Evolutionary conservation across 2,888 invertebrate species (phyloP), one percentile per base, ranked within the genome.

Genomic region (Cantharis flavilabris): DNA sequence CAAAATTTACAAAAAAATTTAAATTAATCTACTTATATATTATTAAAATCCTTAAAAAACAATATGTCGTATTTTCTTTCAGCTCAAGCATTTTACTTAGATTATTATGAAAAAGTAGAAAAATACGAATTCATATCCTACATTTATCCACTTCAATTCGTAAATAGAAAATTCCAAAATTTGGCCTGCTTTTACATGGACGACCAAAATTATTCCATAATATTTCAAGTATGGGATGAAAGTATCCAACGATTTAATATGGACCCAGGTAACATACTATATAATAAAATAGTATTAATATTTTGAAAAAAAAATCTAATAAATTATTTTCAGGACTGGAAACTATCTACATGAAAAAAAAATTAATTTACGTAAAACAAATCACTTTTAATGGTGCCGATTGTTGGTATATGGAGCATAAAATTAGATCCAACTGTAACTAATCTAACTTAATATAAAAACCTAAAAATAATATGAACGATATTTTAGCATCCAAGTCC

Each of bases 31-130:
- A 18, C n/a, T n/a, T n/a, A n/a, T n/a, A n/a, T n/a, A 3, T 2
- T 18, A 18, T 18, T 18, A 18, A 3, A 18, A 18, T 18, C 3
- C 18, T 18, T 18, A 18, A 1, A 18, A 1, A 18, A 18, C 18
- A 18, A 18, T 18, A 18, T 18, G 18, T 18, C 18, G 3, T 18
- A 3, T 20, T 20, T 23, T 67, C 26, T 76, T 81, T 9, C 76
- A 88, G 87, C 80, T 73, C 86, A 85, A 82, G 86, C 87, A 7
- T 84, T 83, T 77, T 86, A 79, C 76, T 23, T 87, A 23, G 80
- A 83, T 72, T 78, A 84, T 76, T 86, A 84, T 74, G 79, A 82
- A 79, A 73, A 81, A 3, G 75, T 84, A 3, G 84, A 86, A 81
- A 80, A 79, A 69, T 81, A 75, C 28, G 3, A 26, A 16, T 63